Conservation (phyloP, 2,797 vertebrate genomes). For the Dendrocincla tyrannina region DNA sequence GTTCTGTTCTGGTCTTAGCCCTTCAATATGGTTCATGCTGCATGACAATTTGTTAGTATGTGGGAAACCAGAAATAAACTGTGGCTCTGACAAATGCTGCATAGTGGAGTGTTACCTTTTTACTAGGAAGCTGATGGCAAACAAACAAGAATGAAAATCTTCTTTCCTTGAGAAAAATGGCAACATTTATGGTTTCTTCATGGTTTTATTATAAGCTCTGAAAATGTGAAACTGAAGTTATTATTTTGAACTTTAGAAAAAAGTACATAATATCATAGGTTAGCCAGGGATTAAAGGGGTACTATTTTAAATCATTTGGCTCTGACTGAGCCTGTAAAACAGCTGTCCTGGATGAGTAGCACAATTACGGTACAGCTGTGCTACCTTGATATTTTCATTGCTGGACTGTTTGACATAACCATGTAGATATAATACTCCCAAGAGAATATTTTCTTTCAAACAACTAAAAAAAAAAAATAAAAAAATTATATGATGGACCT, state of each 20-base stretch:
- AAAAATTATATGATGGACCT: background rate
- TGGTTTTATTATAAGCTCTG: background rate
- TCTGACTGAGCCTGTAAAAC: background rate
- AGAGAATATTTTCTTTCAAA: background rate
- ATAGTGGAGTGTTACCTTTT: background rate
- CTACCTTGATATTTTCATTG: background rate
- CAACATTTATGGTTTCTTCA: background rate
- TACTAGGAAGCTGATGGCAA: background rate
- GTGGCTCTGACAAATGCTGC: background rate
- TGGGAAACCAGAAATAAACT: background rate
- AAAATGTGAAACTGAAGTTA: background rate
- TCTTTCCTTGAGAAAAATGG: background rate
- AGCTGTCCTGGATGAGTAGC: background rate
- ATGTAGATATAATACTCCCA: too few relatives aligned
- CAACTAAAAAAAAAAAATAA: accelerated
- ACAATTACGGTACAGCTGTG: background rate
- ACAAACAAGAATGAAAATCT: background rate
- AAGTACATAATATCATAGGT: background rate
- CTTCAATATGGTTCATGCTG: background rate
- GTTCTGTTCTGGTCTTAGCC: background rate
- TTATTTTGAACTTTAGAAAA: background rate
- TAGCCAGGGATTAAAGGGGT: background rate
- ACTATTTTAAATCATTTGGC: background rate
- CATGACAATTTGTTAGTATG: background rate
- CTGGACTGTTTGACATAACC: too few relatives aligned